Conservation (phyloP, 2,113 vertebrate species). For the Mustela nigripes region DNA sequence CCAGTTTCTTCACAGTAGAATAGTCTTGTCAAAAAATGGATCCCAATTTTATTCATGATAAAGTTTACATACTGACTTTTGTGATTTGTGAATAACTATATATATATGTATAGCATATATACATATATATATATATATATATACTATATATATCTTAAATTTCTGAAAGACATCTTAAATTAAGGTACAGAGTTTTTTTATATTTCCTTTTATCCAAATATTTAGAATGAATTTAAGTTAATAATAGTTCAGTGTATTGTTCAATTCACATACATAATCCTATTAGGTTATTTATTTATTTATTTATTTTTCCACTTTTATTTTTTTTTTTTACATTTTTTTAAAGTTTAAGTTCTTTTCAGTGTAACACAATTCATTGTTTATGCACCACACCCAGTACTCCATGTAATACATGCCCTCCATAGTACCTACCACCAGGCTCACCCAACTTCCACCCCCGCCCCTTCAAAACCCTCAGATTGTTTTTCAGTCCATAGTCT, state of each 20-base stretch:
- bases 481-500: no score
- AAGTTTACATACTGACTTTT: neutral
- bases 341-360: no score
- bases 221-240: slow-evolving; percentile 24
- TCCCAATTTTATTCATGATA: neutral
- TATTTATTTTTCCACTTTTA: no score
- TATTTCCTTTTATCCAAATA: neutral
- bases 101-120: no score
- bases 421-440: no score
- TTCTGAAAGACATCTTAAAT: neutral
- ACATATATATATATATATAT: no score
- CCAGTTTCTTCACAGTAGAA: neutral
- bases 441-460: no score
- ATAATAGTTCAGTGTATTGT: neutral
- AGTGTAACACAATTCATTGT: no score
- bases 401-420: no score
- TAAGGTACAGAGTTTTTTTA: neutral
- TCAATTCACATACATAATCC: neutral
- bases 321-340: no score
- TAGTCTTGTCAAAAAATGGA: neutral
- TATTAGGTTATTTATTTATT: neutral
- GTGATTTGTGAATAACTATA: neutral
- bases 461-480: no score
- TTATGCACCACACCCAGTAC: no score
- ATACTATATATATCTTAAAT: neutral